A percentile compares a stretch with the other conserved stretches of the same genome.
Evolutionary conservation across 2,113 vertebrate genomes (phyloP).

Genomic region (Oreotrochilus melanogaster): DNA sequence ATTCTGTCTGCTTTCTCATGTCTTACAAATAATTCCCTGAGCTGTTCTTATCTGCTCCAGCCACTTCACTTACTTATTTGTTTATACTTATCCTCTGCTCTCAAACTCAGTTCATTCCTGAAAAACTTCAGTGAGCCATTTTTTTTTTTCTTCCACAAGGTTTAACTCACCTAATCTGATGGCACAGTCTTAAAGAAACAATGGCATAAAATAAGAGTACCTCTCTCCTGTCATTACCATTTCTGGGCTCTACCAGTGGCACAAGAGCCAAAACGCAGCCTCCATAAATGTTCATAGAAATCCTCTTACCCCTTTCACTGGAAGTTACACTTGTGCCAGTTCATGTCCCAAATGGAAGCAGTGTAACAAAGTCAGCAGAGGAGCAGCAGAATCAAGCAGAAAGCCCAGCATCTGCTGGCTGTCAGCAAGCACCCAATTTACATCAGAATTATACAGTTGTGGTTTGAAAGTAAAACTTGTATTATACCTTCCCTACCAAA

Average conservation of each 20-base stretch:
- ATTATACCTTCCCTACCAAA: background rate
- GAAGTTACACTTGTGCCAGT: background rate
- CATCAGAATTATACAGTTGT: background rate
- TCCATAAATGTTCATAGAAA: background rate
- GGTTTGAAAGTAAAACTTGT: background rate
- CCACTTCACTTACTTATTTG: constrained; percentile 41
- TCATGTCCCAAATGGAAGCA: background rate
- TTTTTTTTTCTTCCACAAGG: constrained; percentile 16
- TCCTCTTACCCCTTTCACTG: background rate
- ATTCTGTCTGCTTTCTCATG: background rate
- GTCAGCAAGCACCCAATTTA: background rate
- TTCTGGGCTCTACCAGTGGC: background rate
- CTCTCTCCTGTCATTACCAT: background rate
- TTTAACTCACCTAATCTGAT: background rate
- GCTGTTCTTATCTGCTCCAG: constrained; percentile 24
- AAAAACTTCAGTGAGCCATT: background rate
- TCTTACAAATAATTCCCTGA: constrained; percentile 46
- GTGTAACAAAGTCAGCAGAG: background rate
- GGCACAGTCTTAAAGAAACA: background rate
- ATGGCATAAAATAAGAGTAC: background rate
- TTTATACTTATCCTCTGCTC: constrained; percentile 20
- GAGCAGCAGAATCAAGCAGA: background rate
- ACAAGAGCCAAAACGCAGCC: background rate
- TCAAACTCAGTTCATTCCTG: background rate
- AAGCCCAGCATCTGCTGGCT: background rate